A percentile compares a stretch with the other conserved stretches of the same genome.
These are phyloP conservation scores for Reinhardtius hippoglossoides DNA, from an alignment of 2,113 vertebrate genomes.

Conservation along the genomic window DNA sequence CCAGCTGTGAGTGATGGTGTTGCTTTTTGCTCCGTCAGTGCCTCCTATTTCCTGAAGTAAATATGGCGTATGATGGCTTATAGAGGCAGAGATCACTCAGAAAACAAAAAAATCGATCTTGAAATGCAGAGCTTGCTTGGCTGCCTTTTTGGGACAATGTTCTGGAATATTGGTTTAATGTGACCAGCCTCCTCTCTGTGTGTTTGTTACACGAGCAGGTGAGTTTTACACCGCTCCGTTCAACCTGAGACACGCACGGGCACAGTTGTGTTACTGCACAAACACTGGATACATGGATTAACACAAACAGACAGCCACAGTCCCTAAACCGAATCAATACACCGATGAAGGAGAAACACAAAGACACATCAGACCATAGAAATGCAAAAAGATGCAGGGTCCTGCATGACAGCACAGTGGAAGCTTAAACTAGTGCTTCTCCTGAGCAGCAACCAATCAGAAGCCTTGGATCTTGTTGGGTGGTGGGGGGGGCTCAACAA, in stretches of 20 bases:
- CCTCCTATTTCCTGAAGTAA: constrained; percentile 19
- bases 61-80: background rate
- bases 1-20: constrained; percentile 9
- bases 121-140: too few species aligned
- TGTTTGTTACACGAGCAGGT: too few species aligned
- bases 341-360: background rate
- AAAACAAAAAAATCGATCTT: background rate
- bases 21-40: constrained; percentile 19
- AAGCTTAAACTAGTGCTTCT: background rate
- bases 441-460: background rate
- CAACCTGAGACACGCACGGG: background rate
- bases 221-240: too few species aligned
- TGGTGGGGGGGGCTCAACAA: too few species aligned
- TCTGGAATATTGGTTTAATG: too few species aligned
- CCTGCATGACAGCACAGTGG: background rate
- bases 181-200: too few species aligned
- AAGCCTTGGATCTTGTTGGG: background rate
- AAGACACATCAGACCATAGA: background rate
- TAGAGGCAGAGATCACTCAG: background rate
- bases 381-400: background rate
- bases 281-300: background rate
- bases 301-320: background rate
- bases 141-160: too few species aligned
- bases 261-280: background rate
- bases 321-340: background rate